A percentile compares a stretch with the other conserved stretches of the same genome.
These are phyloP conservation scores for Drosophila auraria DNA, from an alignment of 1,140 invertebrate genomes.

Conservation along the genomic window DNA sequence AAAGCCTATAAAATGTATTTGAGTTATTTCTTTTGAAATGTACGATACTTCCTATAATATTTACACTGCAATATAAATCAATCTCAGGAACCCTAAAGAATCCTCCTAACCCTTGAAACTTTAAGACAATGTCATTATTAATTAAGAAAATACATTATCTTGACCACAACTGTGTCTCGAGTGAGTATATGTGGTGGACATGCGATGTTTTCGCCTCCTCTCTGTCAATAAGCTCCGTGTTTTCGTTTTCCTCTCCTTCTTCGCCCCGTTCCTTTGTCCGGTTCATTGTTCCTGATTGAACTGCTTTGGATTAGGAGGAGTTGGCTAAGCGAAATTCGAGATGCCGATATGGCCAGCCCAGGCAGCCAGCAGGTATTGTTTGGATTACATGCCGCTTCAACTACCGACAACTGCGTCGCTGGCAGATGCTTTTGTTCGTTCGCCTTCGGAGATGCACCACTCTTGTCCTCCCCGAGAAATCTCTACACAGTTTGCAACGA, in stretches of 20 bases:
- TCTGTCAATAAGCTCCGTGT: conserved; percentile 72
- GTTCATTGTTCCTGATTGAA: conserved; percentile 71
- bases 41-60: neutral
- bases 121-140: no score
- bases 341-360: conserved; percentile 23
- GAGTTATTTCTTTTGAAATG: no score
- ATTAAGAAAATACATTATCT: neutral
- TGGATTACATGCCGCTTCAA: conserved; percentile 63
- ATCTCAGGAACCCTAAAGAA: no score
- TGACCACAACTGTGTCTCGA: conserved; percentile 13
- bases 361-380: conserved; percentile 65
- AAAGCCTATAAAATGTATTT: no score
- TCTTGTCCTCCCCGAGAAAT: conserved; percentile 9
- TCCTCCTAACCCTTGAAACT: neutral
- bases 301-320: conserved; percentile 48
- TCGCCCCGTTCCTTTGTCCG: conserved; percentile 39
- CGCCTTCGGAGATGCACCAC: conserved; percentile 5
- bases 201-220: conserved; percentile 24
- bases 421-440: conserved; percentile 61
- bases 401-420: conserved; percentile 25
- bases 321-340: conserved; percentile 13
- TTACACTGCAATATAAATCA: no score
- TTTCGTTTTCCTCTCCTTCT: conserved; percentile 46
- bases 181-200: conserved; percentile 20
- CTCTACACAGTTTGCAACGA: conserved; percentile 52